Base-by-base conservation (phyloP, 2,888 invertebrate species). In the Polietes domitor region DNA sequence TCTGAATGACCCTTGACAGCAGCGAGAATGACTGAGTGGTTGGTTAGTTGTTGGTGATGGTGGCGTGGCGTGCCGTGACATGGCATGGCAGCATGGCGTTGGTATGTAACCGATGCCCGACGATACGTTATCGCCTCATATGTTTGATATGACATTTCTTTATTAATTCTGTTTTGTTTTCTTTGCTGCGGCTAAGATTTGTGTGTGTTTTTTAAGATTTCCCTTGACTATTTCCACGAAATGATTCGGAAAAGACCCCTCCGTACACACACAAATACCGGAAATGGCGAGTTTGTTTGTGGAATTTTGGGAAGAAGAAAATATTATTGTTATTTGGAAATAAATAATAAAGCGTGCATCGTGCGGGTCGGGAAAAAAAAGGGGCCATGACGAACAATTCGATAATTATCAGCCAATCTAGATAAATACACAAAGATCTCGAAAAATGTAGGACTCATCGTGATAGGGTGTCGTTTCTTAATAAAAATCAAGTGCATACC, bases 1-100 rank as follows among this genome's bases (percentile, higher is more conserved):
- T 70, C 19, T 55, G 78, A 77, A 82, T 82, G 83, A 83, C 86
- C 85, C 83, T 82, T 82, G 83, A 80, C 80, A 77, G 79, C 80
- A 77, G 79, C 17, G 17, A 50, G 72, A 68, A 68, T 43, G 68
- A 68, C 68, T n/a, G 43, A 15, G 43, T 68, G 68, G 21, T 43
- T 61, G 61, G 61, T 61, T 61, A 32, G 61, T 19, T 61, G 61
- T 32, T 61, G 61, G 26, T 26, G 61, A 26, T 61, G 15, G 61
- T 4, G 9, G 1, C 37, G 37, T n/a, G n/a, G n/a, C n/a, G n/a
- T n/a, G n/a, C 24, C 55, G 19, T 55, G 58, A 17, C 28, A 61
- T 32, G 58, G 28, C 28, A 61, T 32, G 61, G 61, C 61, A 32
- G 61, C 61, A 32, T 61, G 61, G 61, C 61, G 61, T 61, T 28